Evolutionary conservation across 2,113 vertebrate species (phyloP).

Genomic region (Probosciger aterrimus): DNA sequence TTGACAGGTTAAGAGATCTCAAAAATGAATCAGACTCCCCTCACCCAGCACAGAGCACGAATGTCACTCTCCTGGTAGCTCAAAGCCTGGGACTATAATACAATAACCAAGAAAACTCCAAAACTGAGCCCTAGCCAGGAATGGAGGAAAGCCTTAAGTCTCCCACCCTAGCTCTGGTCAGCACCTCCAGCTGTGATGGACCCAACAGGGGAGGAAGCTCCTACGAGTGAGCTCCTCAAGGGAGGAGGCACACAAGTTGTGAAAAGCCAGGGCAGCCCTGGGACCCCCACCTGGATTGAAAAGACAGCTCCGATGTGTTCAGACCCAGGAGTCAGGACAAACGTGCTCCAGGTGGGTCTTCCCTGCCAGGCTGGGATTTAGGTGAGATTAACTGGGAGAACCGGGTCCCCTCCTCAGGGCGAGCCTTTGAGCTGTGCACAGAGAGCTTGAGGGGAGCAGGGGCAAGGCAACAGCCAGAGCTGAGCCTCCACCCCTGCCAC

Average conservation of each 20-base stretch:
- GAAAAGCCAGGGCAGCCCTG: not conserved
- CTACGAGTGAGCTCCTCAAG: not conserved
- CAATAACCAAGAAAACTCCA: not conserved
- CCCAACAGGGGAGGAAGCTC: not conserved
- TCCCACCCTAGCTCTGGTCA: not conserved
- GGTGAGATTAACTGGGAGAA: not conserved
- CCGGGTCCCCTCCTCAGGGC: not conserved
- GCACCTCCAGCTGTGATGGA: not conserved
- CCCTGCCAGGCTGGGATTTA: not conserved
- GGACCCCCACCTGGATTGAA: rapidly evolving
- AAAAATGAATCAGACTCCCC: not conserved
- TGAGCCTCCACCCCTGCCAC: not conserved
- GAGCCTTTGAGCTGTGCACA: not conserved
- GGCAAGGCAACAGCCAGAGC: not conserved
- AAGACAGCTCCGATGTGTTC: not conserved
- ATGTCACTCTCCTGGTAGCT: not conserved
- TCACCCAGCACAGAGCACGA: not conserved
- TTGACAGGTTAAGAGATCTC: not conserved
- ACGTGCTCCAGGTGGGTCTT: not conserved
- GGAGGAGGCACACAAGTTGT: no score
- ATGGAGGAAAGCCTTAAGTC: not conserved
- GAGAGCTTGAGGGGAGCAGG: not conserved
- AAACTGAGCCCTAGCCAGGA: not conserved
- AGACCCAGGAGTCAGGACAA: not conserved
- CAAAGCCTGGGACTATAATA: not conserved